A percentile compares a stretch with the other conserved stretches of the same genome.
Evolutionary conservation across 2,797 vertebrate species (phyloP).

Genomic region (Rhinophrynus dorsalis): DNA sequence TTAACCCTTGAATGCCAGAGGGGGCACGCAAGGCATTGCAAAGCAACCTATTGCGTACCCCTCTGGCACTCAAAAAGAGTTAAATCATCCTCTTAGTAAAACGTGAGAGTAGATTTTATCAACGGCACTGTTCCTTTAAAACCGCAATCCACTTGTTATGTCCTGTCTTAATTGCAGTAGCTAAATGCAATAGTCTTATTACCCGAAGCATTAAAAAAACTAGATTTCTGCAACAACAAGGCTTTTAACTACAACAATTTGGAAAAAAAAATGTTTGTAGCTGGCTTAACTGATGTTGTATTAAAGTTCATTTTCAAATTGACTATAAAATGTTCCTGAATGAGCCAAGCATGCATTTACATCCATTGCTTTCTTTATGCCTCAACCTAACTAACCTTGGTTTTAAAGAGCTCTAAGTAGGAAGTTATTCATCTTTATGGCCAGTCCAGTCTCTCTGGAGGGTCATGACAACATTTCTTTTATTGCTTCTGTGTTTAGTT

Average conservation of each 20-base stretch:
- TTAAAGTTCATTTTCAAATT: slow-evolving; percentile 68
- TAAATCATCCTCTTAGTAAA: no score
- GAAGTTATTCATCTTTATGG: slow-evolving; percentile 95
- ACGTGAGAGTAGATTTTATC: no score
- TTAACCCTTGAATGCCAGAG: no score
- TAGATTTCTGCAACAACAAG: slow-evolving; percentile 19
- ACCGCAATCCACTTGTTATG: no score
- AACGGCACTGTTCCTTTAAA: no score
- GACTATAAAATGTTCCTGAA: slow-evolving; percentile 66
- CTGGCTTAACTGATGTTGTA: slow-evolving; percentile 61
- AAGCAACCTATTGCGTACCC: no score
- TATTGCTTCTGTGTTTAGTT: slow-evolving; percentile 78
- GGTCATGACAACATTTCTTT: slow-evolving; percentile 78
- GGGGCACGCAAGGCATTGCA: no score
- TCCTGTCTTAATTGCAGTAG: no score
- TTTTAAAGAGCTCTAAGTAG: slow-evolving; percentile 78
- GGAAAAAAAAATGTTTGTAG: slow-evolving; percentile 58
- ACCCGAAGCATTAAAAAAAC: neutral
- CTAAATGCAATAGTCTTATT: no score
- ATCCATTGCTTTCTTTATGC: slow-evolving; percentile 71
- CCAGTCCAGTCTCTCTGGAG: slow-evolving; percentile 85
- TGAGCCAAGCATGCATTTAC: slow-evolving; percentile 67
- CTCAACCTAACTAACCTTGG: slow-evolving; percentile 68
- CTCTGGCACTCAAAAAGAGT: no score
- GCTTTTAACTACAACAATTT: slow-evolving; percentile 52